Evolutionary conservation across 2,113 vertebrate species (phyloP).

Genomic region (Neodontobutis hainanensis): DNA sequence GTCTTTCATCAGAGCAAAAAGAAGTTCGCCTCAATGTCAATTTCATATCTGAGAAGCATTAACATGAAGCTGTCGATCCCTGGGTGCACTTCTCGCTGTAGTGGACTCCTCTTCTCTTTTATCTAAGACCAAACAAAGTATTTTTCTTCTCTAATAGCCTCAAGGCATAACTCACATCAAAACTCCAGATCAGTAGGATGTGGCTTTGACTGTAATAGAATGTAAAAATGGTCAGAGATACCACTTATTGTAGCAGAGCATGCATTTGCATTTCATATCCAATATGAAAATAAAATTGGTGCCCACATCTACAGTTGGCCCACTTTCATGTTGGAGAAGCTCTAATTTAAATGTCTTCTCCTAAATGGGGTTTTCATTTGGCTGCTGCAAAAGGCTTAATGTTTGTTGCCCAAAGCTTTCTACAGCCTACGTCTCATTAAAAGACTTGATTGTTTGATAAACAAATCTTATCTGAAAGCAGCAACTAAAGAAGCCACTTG

Average conservation of each 20-base stretch:
- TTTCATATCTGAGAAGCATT: slow-evolving; percentile 37
- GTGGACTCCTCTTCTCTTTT: slow-evolving; percentile 34
- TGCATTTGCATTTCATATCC: slow-evolving; percentile 30
- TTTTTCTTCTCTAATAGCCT: slow-evolving; percentile 29
- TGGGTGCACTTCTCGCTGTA: slow-evolving; percentile 19
- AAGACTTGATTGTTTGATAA: slow-evolving; percentile 27
- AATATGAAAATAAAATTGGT: slow-evolving; percentile 18
- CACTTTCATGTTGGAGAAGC: slow-evolving; percentile 41
- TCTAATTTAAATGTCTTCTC: slow-evolving; percentile 26
- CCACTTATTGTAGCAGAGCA: slow-evolving; percentile 18
- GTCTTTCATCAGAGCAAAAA: slow-evolving; percentile 29
- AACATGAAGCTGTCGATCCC: slow-evolving; percentile 14
- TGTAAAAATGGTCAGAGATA: slow-evolving; percentile 40
- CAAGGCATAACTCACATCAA: slow-evolving; percentile 41
- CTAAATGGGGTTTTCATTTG: slow-evolving; percentile 27
- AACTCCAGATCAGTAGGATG: slow-evolving; percentile 23
- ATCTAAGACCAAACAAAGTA: slow-evolving; percentile 29
- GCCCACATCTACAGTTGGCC: slow-evolving; percentile 28
- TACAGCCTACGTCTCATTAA: slow-evolving; percentile 4
- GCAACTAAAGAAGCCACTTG: slow-evolving; percentile 10
- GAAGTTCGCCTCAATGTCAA: slow-evolving; percentile 27
- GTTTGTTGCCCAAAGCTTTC: slow-evolving; percentile 13
- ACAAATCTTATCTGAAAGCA: slow-evolving; percentile 19
- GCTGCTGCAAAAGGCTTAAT: slow-evolving; percentile 4
- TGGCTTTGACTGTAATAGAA: slow-evolving; percentile 44